Base-by-base conservation (phyloP, 2,797 vertebrate species). In the Cuniculus paca region DNA sequence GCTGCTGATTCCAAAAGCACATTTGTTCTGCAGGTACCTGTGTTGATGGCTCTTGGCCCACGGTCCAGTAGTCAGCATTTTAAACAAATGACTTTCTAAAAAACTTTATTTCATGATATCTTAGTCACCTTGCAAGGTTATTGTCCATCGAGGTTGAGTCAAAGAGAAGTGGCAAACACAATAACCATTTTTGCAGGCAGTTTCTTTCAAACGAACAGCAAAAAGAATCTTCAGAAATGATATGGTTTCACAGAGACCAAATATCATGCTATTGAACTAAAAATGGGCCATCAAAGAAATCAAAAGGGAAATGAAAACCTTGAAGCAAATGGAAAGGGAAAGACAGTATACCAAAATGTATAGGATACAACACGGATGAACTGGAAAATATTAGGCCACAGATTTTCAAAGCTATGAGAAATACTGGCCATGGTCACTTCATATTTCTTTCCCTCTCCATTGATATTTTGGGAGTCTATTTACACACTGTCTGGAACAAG, bases 101-200 rank as follows among this genome's bases (percentile, higher is more conserved):
- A 92, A 96, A 86, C 34, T 80, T 85, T 93, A 93, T 91, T 95
- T 91, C 16, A 48, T 93, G 86, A 94, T 24, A 20, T 79, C 84
- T 98, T 91, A 97, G 86, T 94, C 89, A 97, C 48, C 54, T 87
- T 74, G 12, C 45, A 70, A 90, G 72, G 56, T 96, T 65, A 93
- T 61, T 96, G 68, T 95, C 80, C 45, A 56, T 52, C 45, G 60
- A n/a, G 17, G 68, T 13, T 82, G 50, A 97, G 91, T 94, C 65
- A 89, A 96, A 95, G 72, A 39, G 45, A 96, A 77, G 24, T 42
- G 9, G 39, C 45, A 79, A 86, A 88, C 7, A 80, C 36, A 12
- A 84, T 50, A 86, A 86, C 54, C 26, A 81, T 36, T 42, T 92
- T 52, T 82, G n/a, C 42, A 86, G 10, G 24, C 13, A 75, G n/a